phyloP scores from a whole-genome alignment of 2,888 invertebrate genomes.

The Poecilus cupreus region DNA sequence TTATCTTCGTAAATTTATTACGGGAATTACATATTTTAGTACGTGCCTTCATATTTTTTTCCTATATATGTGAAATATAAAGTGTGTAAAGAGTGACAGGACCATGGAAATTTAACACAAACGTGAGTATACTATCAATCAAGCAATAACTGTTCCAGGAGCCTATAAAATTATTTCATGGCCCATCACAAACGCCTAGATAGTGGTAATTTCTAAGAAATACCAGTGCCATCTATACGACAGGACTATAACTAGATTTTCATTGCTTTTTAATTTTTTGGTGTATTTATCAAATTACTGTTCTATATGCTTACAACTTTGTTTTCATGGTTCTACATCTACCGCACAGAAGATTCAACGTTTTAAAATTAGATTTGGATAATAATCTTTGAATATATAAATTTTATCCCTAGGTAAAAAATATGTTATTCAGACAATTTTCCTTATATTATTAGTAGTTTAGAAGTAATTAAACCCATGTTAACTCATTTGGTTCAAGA shows the following conservation, averaged over 20 bases:
- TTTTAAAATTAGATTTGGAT: no score
- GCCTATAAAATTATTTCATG: constrained; percentile 39
- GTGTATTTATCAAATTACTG: constrained; percentile 38
- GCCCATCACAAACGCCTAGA: constrained; percentile 41
- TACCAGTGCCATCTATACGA: background rate
- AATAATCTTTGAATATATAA: no score
- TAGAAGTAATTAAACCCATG: no score
- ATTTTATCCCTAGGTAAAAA: no score
- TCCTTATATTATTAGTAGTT: no score
- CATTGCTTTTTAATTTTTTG: constrained; percentile 16
- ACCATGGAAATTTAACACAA: constrained; percentile 39
- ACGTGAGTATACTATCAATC: constrained; percentile 27
- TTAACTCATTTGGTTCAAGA: no score
- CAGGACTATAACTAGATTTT: constrained; percentile 23
- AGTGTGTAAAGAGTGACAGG: background rate
- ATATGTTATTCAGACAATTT: no score
- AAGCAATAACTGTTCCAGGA: constrained; percentile 21
- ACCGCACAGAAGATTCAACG: constrained; percentile 6
- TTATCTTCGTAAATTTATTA: constrained; percentile 13
- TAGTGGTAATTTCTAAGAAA: constrained; percentile 37
- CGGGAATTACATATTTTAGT: constrained; percentile 19
- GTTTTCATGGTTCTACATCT: background rate
- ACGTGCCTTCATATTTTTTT: background rate
- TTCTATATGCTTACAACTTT: background rate
- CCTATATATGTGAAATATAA: background rate